Evolutionary conservation across 2,113 vertebrate species (phyloP).

Genomic region (Upupa epops): DNA sequence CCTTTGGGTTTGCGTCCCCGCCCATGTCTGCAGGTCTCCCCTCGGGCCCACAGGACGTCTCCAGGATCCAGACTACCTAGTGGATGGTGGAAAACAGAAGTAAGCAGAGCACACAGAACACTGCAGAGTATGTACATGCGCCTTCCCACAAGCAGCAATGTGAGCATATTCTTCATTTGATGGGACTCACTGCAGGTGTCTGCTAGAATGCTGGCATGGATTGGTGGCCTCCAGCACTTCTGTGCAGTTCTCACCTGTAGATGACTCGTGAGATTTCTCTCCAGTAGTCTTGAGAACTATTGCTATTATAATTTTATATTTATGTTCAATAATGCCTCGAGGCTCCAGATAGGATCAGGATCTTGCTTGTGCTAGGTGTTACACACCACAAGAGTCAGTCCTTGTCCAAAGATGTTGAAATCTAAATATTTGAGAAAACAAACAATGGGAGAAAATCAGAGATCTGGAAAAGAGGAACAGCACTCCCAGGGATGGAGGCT

Average conservation of each 20-base stretch:
- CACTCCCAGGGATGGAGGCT: neutral
- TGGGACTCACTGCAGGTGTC: neutral
- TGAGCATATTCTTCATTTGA: neutral
- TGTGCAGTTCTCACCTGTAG: neutral
- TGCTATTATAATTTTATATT: neutral
- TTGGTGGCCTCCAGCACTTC: neutral
- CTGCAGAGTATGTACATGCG: neutral
- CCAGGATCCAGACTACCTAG: neutral
- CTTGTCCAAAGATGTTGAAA: neutral
- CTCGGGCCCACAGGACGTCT: neutral
- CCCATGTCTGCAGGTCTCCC: neutral
- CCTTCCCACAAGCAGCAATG: neutral
- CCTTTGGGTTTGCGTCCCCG: neutral
- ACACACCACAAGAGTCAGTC: rapidly evolving
- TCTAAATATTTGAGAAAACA: neutral
- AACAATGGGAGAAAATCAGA: neutral
- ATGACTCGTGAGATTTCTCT: neutral
- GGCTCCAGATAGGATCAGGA: neutral
- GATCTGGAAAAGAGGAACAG: neutral
- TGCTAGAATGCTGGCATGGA: neutral
- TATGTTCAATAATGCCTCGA: neutral
- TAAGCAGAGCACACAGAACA: neutral
- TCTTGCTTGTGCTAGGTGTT: neutral
- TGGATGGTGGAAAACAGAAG: neutral
- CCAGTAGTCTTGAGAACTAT: neutral